A percentile compares a stretch with the other conserved stretches of the same genome.
Conservation (phyloP, 2,797 vertebrate genomes). For the Darevskia nairensis region DNA sequence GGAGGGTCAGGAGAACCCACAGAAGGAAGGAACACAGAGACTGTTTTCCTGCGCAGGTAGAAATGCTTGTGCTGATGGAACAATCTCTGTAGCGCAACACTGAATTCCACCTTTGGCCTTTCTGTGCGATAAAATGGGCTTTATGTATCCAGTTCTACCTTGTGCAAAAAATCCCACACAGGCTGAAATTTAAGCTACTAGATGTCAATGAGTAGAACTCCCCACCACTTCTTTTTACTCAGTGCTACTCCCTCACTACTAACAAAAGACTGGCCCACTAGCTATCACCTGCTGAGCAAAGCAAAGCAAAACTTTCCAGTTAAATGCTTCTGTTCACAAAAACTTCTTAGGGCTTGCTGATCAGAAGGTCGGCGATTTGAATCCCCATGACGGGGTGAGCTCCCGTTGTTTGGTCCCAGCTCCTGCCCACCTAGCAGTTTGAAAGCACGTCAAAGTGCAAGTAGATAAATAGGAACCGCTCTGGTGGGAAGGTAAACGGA, state of each 20-base stretch:
- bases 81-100: too few relatives aligned
- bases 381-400: too few relatives aligned
- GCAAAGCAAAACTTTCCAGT: neutral
- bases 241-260: neutral
- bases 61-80: too few relatives aligned
- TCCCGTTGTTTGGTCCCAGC: too few relatives aligned
- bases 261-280: neutral
- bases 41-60: too few relatives aligned
- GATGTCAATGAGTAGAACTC: neutral
- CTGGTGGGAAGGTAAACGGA: too few relatives aligned
- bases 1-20: too few relatives aligned
- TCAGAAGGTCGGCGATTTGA: too few relatives aligned
- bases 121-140: neutral
- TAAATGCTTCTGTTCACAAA: constrained; percentile 5
- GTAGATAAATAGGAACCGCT: too few relatives aligned
- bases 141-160: neutral
- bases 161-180: neutral
- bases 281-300: neutral
- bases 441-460: too few relatives aligned
- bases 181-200: neutral
- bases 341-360: neutral
- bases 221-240: neutral
- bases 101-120: neutral
- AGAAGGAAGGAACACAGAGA: too few relatives aligned
- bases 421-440: too few relatives aligned